These are phyloP conservation scores for Vanessa atalanta DNA, from an alignment of 1,140 invertebrate genomes.

Conservation along the genomic window DNA sequence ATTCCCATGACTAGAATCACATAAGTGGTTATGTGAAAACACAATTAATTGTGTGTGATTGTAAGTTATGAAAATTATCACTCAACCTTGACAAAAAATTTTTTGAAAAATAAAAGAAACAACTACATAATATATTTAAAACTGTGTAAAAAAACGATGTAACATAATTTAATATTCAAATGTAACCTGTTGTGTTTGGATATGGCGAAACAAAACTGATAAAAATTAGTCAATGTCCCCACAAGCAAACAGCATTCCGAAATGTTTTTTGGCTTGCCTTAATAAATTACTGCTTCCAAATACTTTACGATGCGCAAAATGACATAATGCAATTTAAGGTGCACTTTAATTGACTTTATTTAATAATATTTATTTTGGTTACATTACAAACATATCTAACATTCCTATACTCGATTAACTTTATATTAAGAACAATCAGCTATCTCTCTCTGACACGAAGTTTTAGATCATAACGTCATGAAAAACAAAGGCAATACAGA, in stretches of 20 bases:
- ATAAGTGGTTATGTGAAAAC: conserved; percentile 38
- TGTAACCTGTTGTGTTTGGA: background rate
- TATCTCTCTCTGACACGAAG: background rate
- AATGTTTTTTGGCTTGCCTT: conserved; percentile 60
- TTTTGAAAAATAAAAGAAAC: background rate
- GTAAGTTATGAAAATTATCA: conserved; percentile 12
- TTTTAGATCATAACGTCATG: no score
- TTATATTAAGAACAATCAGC: no score
- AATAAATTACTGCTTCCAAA: conserved; percentile 54
- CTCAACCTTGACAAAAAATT: conserved; percentile 4
- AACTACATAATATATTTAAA: background rate
- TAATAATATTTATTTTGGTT: no score
- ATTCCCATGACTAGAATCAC: conserved; percentile 73
- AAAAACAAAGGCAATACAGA: background rate
- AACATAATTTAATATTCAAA: conserved; percentile 8
- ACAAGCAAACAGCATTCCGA: conserved; percentile 58
- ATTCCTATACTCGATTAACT: no score
- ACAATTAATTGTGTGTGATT: conserved; percentile 24
- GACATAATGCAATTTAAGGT: conserved; percentile 55
- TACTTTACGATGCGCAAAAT: conserved; percentile 35
- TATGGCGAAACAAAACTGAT: conserved; percentile 8
- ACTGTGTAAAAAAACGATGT: background rate
- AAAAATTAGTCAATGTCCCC: conserved; percentile 33
- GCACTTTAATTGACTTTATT: background rate
- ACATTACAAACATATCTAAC: no score